Percentiles rank a stretch among this genome's conserved stretches.
Evolutionary conservation across 2,797 vertebrate species (phyloP).

Genomic region (Onychomys leucogaster): DNA sequence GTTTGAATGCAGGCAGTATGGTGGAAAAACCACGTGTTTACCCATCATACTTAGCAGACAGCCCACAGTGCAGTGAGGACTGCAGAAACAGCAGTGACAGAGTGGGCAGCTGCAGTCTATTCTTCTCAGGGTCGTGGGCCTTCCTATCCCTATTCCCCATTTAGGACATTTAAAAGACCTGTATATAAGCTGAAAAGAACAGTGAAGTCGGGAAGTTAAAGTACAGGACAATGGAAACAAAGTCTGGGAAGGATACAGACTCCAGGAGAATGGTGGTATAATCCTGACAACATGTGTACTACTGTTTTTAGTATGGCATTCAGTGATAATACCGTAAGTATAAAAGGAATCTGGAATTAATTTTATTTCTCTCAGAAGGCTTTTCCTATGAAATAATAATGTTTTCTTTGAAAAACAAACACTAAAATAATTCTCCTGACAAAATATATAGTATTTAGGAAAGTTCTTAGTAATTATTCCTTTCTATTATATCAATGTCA

Average conservation of each 20-base stretch:
- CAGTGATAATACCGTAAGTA: neutral
- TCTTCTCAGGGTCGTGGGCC: neutral
- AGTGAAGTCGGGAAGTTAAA: neutral
- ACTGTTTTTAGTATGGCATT: neutral
- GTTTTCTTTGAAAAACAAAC: constrained; percentile 31
- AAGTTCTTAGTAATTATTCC: constrained; percentile 24
- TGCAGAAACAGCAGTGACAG: neutral
- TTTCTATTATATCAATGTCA: neutral
- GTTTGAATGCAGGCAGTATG: neutral
- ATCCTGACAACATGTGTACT: neutral
- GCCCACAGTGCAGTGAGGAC: neutral
- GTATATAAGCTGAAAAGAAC: neutral
- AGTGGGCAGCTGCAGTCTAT: neutral
- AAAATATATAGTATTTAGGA: constrained; percentile 35
- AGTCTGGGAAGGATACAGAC: neutral
- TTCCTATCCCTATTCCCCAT: neutral
- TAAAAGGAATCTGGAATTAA: constrained; percentile 41
- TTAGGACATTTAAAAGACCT: neutral
- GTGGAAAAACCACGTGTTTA: neutral
- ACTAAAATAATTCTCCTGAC: constrained; percentile 29
- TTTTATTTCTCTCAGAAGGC: neutral
- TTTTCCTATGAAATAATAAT: constrained; percentile 50
- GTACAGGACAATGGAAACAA: neutral
- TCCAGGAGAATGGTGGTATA: neutral
- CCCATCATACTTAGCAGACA: neutral